Conservation (phyloP, 2,888 invertebrate species). For the Troglohyphantes excavatus region DNA sequence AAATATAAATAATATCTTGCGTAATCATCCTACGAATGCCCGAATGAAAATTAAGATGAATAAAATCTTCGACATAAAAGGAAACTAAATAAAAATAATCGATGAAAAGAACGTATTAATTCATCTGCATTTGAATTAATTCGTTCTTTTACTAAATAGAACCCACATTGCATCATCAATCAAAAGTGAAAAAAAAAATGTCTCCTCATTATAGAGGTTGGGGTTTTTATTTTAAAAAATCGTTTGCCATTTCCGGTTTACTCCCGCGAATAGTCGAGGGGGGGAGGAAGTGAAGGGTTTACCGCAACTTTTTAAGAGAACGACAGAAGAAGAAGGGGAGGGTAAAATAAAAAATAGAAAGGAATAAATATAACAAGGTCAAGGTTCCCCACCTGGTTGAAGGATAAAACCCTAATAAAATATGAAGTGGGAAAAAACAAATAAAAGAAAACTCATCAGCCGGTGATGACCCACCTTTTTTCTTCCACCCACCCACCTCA, state of each 20-base stretch:
- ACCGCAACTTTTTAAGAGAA: constrained; percentile 14
- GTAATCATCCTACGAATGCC: too few relatives aligned
- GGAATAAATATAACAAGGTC: constrained; percentile 53
- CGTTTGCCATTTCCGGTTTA: constrained; percentile 38
- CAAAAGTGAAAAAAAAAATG: too few relatives aligned
- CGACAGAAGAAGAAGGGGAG: background rate
- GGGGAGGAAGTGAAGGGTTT: background rate
- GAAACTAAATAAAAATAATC: too few relatives aligned
- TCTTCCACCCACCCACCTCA: constrained; percentile 28
- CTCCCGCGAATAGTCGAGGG: constrained; percentile 18
- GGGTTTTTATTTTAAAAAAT: background rate
- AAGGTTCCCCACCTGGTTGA: constrained; percentile 45
- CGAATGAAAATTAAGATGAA: too few relatives aligned
- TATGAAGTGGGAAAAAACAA: constrained; percentile 48
- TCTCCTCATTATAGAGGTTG: background rate
- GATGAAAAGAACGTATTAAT: too few relatives aligned
- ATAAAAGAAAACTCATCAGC: constrained; percentile 52
- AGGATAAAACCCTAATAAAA: constrained; percentile 63
- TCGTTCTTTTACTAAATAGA: too few relatives aligned
- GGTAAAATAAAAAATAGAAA: constrained; percentile 22
- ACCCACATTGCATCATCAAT: too few relatives aligned
- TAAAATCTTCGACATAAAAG: too few relatives aligned
- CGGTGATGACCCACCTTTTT: constrained; percentile 47
- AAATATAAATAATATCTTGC: too few relatives aligned
- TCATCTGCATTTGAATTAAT: too few relatives aligned